Base-by-base conservation (phyloP, 2,113 vertebrate species). In the Meriones unguiculatus region DNA sequence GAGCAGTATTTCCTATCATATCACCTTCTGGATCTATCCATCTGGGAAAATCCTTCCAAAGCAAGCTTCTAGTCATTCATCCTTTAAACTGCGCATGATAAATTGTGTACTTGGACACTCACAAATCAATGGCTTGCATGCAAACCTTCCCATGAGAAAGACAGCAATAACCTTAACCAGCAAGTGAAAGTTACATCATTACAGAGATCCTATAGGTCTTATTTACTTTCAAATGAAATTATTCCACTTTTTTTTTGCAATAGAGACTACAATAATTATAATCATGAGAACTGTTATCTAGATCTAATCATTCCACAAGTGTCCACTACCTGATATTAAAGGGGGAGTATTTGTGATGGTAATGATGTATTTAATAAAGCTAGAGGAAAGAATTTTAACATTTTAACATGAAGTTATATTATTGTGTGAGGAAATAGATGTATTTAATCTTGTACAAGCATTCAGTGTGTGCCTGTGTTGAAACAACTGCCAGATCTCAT, bases 11-110 rank as follows among this genome's bases (percentile, higher is more conserved):
- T 88, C 30, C 7, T 50, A 17, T 25, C 7, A 38, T 52, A 89
- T 93, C 62, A 70, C n/a, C 28, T 89, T 50, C 41, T 2, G 50
- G 5, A 59, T 70, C n/a, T 18, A 46, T 72, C 24, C 2, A 20
- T 57, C 82, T 82, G 15, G 54, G 82, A 82, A 94, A 52, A 11
- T 72, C 94, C 18, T 72, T 85, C 13, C 91, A 87, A 95, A 93
- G 84, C 1, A 94, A 38, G 1, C 7, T 81, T 77, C 41, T 8
- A 64, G 46, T 73, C 46, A 54, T 80, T 28, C 35, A 90, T 30
- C n/a, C 41, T 46, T 17, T 67, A 35, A 70, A 0, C 41, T 93
- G 82, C 35, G 64, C 20, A 7, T 50, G 59, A 72, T 62, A 17
- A 77, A 67, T 41, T 10, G 52, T 64, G 32, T 50, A 81, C 82